Evolutionary conservation across 2,888 invertebrate species (phyloP).

Genomic region (Dasysyrphus albostriatus): DNA sequence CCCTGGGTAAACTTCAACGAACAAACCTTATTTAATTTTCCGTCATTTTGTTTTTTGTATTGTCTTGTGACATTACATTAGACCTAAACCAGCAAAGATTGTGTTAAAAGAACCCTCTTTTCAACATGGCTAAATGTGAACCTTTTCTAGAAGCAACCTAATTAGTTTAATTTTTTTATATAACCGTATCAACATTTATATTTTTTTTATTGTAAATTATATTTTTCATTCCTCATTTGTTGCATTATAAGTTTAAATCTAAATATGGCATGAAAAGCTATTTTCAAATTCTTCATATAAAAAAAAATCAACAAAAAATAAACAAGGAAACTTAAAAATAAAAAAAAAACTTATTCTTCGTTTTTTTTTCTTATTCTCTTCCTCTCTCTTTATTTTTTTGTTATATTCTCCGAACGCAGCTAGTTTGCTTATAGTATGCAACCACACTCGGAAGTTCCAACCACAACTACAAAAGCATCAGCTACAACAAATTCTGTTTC

Average conservation of each 20-base stretch:
- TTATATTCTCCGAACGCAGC: slow-evolving; percentile 76
- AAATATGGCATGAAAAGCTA: background rate
- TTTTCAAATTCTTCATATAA: background rate
- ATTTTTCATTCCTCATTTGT: slow-evolving; percentile 55
- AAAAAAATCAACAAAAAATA: slow-evolving; percentile 10
- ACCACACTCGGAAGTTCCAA: slow-evolving; percentile 83
- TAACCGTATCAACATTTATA: too few relatives aligned
- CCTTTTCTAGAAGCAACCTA: too few relatives aligned
- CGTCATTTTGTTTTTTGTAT: too few relatives aligned
- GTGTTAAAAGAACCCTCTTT: too few relatives aligned
- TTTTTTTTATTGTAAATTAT: background rate
- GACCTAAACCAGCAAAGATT: too few relatives aligned
- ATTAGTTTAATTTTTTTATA: too few relatives aligned
- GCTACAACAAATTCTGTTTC: slow-evolving; percentile 71
- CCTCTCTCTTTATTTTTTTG: slow-evolving; percentile 22
- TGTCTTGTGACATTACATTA: too few relatives aligned
- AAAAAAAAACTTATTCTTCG: slow-evolving; percentile 60
- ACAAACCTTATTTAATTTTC: too few relatives aligned
- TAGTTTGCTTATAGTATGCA: slow-evolving; percentile 83
- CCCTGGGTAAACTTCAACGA: too few relatives aligned
- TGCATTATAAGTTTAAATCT: slow-evolving; percentile 40
- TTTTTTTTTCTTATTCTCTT: slow-evolving; percentile 64
- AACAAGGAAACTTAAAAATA: slow-evolving; percentile 35
- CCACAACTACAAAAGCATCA: slow-evolving; percentile 81
- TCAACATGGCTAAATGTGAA: too few relatives aligned